Percentiles rank a stretch among this genome's conserved stretches.
phyloP scores from a whole-genome alignment of 2,113 vertebrate species.

The Eulemur macaco region DNA sequence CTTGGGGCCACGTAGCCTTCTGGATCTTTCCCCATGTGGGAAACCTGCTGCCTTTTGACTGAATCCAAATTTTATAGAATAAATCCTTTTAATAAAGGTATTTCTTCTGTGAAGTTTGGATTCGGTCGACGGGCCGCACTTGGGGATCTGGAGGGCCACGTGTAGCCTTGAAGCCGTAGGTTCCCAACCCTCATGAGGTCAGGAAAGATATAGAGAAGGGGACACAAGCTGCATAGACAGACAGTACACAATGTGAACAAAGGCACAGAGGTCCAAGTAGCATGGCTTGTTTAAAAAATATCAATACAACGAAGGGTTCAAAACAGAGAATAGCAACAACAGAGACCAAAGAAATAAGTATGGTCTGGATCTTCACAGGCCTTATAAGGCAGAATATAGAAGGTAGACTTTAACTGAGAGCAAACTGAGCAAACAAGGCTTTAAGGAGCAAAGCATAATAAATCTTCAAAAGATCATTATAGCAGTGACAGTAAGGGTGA shows the following conservation, averaged over 20 bases:
- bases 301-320: neutral
- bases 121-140: no score
- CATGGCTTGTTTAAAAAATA: neutral
- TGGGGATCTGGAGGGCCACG: no score
- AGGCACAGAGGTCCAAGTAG: neutral
- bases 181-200: no score
- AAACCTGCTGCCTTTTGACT: no score
- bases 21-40: no score
- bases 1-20: no score
- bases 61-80: no score
- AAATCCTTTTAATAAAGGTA: no score
- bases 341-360: neutral
- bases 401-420: neutral
- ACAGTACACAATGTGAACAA: neutral
- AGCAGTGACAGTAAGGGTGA: neutral
- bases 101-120: no score
- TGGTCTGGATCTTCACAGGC: neutral
- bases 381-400: neutral
- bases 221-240: neutral
- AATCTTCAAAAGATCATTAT: no score
- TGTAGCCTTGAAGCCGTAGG: no score
- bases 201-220: neutral
- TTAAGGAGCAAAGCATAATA: neutral
- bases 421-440: neutral
- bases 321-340: neutral